Evolutionary conservation across 2,888 invertebrate genomes (phyloP), one percentile per base, ranked within the genome.

Genomic region (Heliconius aoede): DNA sequence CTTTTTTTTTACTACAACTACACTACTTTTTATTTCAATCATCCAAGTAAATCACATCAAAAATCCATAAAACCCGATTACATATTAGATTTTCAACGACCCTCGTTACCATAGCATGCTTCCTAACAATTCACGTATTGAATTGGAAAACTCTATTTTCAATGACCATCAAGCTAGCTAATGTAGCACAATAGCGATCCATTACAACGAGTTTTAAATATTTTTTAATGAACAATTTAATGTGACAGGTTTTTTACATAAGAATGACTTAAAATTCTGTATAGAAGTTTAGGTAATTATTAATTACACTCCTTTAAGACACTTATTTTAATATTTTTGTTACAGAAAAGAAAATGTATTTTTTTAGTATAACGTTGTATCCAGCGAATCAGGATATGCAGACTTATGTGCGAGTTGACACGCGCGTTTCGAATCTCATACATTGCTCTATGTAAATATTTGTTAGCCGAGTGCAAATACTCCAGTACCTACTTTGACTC

Each of bases 121-220:
- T 64, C 11, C 65, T 40, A 65, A 65, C 36, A 65, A 65, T 36
- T 65, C 24, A 24, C 0, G 8, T 65, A 40, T 15, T 40, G 40
- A 65, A 36, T 15, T 65, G 65, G 40, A 65, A 65, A 65, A 36
- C n/a, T 65, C 65, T 24, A 40, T 65, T 64, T 40, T 65, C 40
- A 65, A 65, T 65, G 36, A 40, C 36, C 36, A 40, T 65, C 7
- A 24, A 24, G 15, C 36, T 65, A 15, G 36, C 36, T 65, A 40
- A 24, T 65, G 18, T 15, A 65, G 36, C 5, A 65, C 65, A 65
- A 65, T 26, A 36, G 36, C 24, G 7, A 24, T 24, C n/a, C 24
- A 40, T 60, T 40, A 65, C 24, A 40, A 36, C 7, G 3, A 15
- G 24, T 3, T 40, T 40, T 40, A 65, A 18, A 8, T 36, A n/a